phyloP scores from a whole-genome alignment of 1,140 invertebrate species.

The Alviniconcha marisindica region DNA sequence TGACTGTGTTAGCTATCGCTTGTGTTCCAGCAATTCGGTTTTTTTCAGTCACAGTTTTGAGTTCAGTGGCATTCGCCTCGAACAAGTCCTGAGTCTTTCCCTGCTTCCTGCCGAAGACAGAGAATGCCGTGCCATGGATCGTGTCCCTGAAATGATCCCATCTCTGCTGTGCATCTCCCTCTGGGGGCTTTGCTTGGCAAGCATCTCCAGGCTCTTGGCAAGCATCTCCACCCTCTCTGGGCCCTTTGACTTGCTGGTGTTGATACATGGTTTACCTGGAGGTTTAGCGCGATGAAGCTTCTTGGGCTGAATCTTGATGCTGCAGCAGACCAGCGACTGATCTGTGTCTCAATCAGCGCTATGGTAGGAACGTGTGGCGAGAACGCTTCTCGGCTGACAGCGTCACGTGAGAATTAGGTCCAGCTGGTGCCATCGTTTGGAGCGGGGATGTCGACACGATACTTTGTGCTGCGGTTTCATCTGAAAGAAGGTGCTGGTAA shows the following conservation, averaged over 20 bases:
- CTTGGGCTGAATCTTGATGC: constrained; percentile 39
- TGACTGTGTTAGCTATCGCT: not conserved
- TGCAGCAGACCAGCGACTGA: constrained; percentile 42
- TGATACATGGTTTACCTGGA: constrained; percentile 33
- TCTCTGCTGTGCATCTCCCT: not conserved
- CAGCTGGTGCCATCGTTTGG: constrained; percentile 50
- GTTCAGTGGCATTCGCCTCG: not conserved
- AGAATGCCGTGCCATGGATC: not conserved
- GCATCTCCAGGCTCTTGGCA: not conserved
- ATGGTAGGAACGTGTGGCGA: constrained; percentile 29
- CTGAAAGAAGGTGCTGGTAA: too few relatives aligned
- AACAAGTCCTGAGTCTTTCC: not conserved
- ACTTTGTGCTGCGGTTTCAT: too few relatives aligned
- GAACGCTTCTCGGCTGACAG: not conserved
- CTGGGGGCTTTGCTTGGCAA: not conserved
- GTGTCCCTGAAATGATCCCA: not conserved
- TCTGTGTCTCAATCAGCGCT: constrained; percentile 55
- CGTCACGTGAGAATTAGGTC: constrained; percentile 47
- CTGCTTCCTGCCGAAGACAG: not conserved
- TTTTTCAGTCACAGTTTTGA: not conserved
- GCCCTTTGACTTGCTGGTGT: constrained; percentile 10
- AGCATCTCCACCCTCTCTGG: not conserved
- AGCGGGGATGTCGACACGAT: too few relatives aligned
- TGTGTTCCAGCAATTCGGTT: not conserved
- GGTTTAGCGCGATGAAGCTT: constrained; percentile 38